These are phyloP conservation scores for Formica aserva DNA, from an alignment of 2,888 invertebrate species.

Conservation along the genomic window DNA sequence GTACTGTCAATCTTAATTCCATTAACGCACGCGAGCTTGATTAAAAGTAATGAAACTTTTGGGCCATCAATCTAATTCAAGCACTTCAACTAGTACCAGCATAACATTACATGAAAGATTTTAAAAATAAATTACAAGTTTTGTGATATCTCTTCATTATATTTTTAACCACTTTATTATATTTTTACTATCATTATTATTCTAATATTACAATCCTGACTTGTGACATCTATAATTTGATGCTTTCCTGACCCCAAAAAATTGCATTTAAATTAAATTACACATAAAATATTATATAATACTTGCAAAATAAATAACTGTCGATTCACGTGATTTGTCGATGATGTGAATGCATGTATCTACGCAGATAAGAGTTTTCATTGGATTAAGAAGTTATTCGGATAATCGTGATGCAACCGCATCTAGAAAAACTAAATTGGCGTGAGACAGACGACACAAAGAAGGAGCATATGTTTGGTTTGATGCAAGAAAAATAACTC, in stretches of 20 bases:
- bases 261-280: background rate
- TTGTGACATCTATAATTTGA: background rate
- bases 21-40: constrained; percentile 50
- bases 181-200: background rate
- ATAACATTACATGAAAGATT: background rate
- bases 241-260: background rate
- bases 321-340: background rate
- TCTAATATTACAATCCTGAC: background rate
- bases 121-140: background rate
- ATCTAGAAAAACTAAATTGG: constrained; percentile 47
- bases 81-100: background rate
- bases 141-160: background rate
- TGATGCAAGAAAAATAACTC: constrained; percentile 37
- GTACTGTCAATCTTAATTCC: constrained; percentile 41
- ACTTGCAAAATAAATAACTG: background rate
- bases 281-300: background rate
- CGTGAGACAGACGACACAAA: constrained; percentile 40
- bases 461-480: constrained; percentile 11
- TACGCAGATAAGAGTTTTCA: background rate
- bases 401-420: constrained; percentile 7
- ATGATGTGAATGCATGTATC: constrained; percentile 3
- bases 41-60: constrained; percentile 42
- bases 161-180: background rate
- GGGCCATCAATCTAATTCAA: constrained; percentile 15
- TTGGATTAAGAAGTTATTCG: constrained; percentile 15